Evolutionary conservation across 2,113 vertebrate species (phyloP).

Genomic region (Gallinago undulata): DNA sequence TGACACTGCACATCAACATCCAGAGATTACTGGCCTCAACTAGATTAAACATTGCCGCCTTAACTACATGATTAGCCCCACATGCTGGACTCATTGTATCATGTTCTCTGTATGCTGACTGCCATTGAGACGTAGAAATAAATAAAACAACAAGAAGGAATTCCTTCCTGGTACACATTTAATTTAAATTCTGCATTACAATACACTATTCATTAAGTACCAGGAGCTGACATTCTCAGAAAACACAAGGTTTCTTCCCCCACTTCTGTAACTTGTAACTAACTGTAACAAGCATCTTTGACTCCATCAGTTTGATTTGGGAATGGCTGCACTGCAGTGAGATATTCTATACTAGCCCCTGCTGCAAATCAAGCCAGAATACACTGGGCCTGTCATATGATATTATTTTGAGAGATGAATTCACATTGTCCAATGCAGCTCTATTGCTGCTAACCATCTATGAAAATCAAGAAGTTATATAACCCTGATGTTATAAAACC

Average conservation of each 20-base stretch:
- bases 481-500: not conserved
- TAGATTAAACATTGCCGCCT: constrained; percentile 5
- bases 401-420: not conserved
- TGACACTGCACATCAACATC: constrained; percentile 9
- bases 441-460: not conserved
- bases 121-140: not conserved
- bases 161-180: not conserved
- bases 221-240: not conserved
- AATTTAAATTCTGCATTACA: not conserved
- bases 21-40: constrained; percentile 24
- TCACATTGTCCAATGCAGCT: not conserved
- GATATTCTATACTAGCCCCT: not conserved
- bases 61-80: not conserved
- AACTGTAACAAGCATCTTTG: not conserved
- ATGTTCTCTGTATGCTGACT: not conserved
- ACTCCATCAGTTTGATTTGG: not conserved
- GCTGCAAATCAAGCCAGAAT: not conserved
- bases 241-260: not conserved
- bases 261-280: not conserved
- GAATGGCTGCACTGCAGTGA: not conserved
- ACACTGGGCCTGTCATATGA: not conserved
- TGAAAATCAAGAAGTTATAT: not conserved
- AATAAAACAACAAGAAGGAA: not conserved
- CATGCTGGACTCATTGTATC: not conserved
- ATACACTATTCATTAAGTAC: not conserved